phyloP scores from a whole-genome alignment of 2,113 vertebrate species.

The Smithornis capensis region DNA sequence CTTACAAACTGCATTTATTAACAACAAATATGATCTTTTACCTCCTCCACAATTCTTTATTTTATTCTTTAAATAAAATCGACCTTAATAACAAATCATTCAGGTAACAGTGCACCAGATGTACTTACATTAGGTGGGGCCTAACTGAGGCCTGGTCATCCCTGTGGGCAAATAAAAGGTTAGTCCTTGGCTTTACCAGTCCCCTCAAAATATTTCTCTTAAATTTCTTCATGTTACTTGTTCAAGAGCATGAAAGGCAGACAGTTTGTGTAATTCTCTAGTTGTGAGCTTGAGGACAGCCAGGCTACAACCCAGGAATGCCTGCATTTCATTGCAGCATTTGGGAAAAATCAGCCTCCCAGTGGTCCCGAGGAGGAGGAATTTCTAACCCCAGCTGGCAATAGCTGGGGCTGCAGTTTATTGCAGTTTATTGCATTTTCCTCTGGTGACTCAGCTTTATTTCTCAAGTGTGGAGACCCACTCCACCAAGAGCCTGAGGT shows the following conservation, averaged over 20 bases:
- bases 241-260: neutral
- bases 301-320: neutral
- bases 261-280: neutral
- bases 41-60: no score
- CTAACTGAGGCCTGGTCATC: neutral
- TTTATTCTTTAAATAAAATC: neutral
- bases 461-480: neutral
- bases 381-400: neutral
- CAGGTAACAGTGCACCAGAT: neutral
- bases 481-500: neutral
- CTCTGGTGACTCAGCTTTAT: conserved; percentile 1
- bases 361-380: neutral
- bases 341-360: neutral
- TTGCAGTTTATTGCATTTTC: neutral
- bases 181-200: neutral
- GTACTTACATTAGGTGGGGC: neutral
- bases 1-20: neutral
- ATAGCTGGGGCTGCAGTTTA: neutral
- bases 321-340: neutral
- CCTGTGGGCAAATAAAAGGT: neutral
- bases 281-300: neutral
- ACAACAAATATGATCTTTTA: neutral
- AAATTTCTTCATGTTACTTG: neutral
- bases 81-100: neutral
- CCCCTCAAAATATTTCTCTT: neutral